These are phyloP conservation scores for Charina bottae DNA, from an alignment of 2,113 vertebrate species.

Conservation along the genomic window DNA sequence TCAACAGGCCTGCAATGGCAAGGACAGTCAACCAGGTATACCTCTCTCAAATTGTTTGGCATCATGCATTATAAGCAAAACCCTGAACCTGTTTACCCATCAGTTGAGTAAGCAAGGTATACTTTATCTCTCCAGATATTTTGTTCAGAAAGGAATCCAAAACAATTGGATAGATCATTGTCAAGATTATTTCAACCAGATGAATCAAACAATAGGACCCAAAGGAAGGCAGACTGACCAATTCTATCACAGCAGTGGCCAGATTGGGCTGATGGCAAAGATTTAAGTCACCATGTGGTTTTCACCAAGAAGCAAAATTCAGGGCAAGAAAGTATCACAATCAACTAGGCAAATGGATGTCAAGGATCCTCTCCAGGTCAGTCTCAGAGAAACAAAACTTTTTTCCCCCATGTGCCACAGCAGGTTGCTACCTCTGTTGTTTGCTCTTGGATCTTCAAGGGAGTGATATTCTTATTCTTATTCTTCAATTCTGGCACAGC, in stretches of 20 bases:
- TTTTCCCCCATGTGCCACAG: background rate
- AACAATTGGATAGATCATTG: background rate
- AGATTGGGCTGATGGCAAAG: background rate
- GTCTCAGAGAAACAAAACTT: background rate
- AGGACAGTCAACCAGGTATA: background rate
- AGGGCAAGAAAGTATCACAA: background rate
- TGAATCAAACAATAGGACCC: background rate
- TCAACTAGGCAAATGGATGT: background rate
- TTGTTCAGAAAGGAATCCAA: background rate
- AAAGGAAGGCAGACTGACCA: background rate
- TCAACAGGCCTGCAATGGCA: background rate
- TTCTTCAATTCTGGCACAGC: background rate
- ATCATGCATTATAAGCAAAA: background rate
- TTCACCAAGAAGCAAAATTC: background rate
- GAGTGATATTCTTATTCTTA: background rate
- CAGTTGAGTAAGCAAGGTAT: background rate
- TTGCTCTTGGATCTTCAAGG: background rate
- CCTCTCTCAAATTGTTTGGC: background rate
- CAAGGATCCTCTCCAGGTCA: background rate
- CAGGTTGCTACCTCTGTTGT: background rate
- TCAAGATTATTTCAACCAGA: background rate
- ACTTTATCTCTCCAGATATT: background rate
- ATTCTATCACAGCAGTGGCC: background rate
- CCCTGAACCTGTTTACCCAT: background rate
- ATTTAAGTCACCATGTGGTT: background rate